Conservation (phyloP, 2,797 vertebrate genomes). For the Enteromius paludinosus region DNA sequence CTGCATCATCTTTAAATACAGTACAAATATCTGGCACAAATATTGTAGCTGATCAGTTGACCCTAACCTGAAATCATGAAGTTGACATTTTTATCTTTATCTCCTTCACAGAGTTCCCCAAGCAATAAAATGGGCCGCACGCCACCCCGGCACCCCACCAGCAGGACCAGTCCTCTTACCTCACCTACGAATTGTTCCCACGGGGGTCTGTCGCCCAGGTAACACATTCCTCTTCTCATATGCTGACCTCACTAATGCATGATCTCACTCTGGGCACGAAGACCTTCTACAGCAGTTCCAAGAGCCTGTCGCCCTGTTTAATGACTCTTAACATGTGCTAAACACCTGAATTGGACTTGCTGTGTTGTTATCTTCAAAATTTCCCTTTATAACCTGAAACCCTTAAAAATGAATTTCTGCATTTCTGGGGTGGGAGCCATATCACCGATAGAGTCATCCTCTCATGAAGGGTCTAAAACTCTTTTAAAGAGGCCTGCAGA, state of each 20-base stretch:
- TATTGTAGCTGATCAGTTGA: neutral
- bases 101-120: constrained; percentile 86
- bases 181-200: constrained; percentile 98
- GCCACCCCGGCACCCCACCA: constrained; percentile 88
- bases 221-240: constrained; percentile 50
- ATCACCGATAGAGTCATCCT: constrained; percentile 4
- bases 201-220: constrained; percentile 96
- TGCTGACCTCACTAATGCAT: constrained; percentile 38
- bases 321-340: constrained; percentile 17
- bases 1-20: neutral
- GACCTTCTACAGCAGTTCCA: neutral
- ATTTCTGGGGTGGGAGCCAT: neutral
- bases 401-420: constrained; percentile 16
- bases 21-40: neutral
- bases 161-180: constrained; percentile 93
- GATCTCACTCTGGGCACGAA: constrained; percentile 20
- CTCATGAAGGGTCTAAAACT: neutral
- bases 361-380: constrained; percentile 26
- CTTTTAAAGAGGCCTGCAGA: constrained; percentile 8
- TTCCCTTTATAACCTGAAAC: constrained; percentile 40
- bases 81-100: neutral
- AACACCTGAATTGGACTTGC: neutral
- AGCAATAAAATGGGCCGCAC: constrained; percentile 94
- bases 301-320: neutral
- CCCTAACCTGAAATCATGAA: neutral